phyloP scores from a whole-genome alignment of 2,797 vertebrate species.

The Acanthiza pusilla region DNA sequence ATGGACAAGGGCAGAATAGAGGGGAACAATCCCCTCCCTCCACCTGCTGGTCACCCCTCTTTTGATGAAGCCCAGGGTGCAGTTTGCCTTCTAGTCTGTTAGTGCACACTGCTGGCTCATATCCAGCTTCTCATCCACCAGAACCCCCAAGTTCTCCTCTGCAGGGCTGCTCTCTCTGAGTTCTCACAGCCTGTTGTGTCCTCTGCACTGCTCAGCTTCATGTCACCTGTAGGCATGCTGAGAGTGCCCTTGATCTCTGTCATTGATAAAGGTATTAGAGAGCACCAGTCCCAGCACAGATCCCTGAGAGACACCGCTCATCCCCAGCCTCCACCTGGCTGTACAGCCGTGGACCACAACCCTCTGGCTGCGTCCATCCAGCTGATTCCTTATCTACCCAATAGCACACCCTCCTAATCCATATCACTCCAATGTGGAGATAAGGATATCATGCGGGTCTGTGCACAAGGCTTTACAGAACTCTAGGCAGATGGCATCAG shows the following conservation, averaged over 20 bases:
- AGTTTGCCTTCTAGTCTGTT: background rate
- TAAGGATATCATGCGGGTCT: background rate
- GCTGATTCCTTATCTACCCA: background rate
- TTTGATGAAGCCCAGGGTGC: background rate
- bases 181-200: background rate
- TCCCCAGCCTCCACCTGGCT: background rate
- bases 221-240: background rate
- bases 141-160: background rate
- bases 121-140: background rate
- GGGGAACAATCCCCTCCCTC: background rate
- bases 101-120: background rate
- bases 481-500: background rate
- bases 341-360: too few species aligned
- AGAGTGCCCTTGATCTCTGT: accelerated
- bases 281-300: background rate
- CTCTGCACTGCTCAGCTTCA: background rate
- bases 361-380: background rate
- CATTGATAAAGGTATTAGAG: background rate
- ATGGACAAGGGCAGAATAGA: background rate
- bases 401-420: background rate
- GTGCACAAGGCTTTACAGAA: background rate
- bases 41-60: background rate
- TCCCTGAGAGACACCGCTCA: background rate
- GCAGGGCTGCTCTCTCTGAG: background rate
- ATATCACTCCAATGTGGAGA: background rate